Evolutionary conservation across 53 echinoderm and acorn worm genomes (phyloP).

Genomic region (Hippasteria phrygiana): DNA sequence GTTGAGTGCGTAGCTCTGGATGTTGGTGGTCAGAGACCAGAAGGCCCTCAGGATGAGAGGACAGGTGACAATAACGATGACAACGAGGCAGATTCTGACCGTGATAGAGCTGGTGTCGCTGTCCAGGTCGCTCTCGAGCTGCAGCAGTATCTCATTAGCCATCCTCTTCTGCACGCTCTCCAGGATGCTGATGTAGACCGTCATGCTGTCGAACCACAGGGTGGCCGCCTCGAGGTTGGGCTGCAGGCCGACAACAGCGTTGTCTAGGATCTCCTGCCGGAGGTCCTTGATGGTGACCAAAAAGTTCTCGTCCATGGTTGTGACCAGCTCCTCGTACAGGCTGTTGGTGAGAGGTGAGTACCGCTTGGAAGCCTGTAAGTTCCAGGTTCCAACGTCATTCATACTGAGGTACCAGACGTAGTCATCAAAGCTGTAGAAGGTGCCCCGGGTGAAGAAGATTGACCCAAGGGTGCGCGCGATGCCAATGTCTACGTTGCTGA

Average conservation of each 20-base stretch:
- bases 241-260: constrained; percentile 21
- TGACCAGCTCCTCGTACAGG: constrained; percentile 56
- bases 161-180: constrained; percentile 80
- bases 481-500: constrained; percentile 85
- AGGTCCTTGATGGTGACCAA: constrained; percentile 33
- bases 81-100: constrained; percentile 76
- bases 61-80: constrained; percentile 79
- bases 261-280: constrained; percentile 59
- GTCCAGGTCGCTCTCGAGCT: constrained; percentile 72
- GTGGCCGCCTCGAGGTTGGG: constrained; percentile 75
- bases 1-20: constrained; percentile 82
- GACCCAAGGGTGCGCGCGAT: constrained; percentile 80
- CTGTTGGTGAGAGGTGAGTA: constrained; percentile 72
- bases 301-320: constrained; percentile 39
- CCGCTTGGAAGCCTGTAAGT: constrained; percentile 75
- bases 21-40: constrained; percentile 77
- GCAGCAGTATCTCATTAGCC: constrained; percentile 75
- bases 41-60: constrained; percentile 76
- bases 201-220: constrained; percentile 79
- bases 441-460: constrained; percentile 76
- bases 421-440: constrained; percentile 71
- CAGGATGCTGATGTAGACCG: constrained; percentile 80
- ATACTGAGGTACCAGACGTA: constrained; percentile 83
- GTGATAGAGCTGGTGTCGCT: constrained; percentile 80
- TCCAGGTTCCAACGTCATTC: constrained; percentile 79